Base-by-base conservation (phyloP, 2,113 vertebrate species). In the Fregata magnificens region DNA sequence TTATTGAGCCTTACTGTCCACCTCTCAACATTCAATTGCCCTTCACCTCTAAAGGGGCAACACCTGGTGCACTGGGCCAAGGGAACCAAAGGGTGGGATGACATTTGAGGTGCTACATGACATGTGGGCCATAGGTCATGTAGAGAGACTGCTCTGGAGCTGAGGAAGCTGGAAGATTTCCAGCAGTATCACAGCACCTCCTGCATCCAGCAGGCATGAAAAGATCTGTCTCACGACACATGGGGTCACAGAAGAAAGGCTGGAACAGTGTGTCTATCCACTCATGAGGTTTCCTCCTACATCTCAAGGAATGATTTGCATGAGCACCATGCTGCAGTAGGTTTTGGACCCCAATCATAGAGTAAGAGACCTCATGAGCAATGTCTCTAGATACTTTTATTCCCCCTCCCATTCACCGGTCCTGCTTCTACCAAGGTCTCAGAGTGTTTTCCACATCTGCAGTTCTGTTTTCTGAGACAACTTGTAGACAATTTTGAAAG, bases 31-130 rank as follows among this genome's bases (percentile, higher is more conserved):
- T 40, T 21, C 13, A 28, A 50, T 24, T 76, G 40, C 19, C 40
- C 16, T 59, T 67, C 32, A 16, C 4, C 10, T 66, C 50, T 67
- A 44, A 65, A 31, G 22, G 6, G 6, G 6, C 24, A 52, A 40
- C 28, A 53, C 6, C 31, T 72, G 22, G 21, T 69, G 16, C 38
- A 20, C 21, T 24, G 28, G 32, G 65, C 53, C 45, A 73, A 81
- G 45, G 24, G 4, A 77, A 38, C 11, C 45, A 40, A 81, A 44
- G 16, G 6, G 20, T 31, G 12, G 25, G 49, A 65, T 53, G 49
- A 77, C 52, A 69, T 61, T 3, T 61, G 16, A 61, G 29, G 24
- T 56, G 7, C 1, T 28, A 2, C 0, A 0, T 59, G 72, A 56
- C 11, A 4, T 8, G 16, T 52, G 40, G 36, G 8, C 10, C 7